Evolutionary conservation across 2,888 invertebrate species (phyloP), one percentile per base, ranked within the genome.

Genomic region (Agrotis segetum): DNA sequence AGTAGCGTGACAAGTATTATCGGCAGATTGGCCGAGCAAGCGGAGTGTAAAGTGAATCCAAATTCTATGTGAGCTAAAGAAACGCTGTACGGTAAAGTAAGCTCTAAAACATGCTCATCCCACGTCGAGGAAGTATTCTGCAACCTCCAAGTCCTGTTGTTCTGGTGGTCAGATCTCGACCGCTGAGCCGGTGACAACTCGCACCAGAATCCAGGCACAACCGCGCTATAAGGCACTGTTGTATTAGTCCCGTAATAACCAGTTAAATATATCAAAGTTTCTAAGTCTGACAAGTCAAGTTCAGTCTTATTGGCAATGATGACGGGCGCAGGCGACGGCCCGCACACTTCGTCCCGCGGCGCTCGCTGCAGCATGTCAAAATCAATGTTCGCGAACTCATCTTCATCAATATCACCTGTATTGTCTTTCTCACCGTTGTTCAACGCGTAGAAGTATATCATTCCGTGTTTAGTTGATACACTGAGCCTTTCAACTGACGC

Each of bases 131-230:
- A 97, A 84, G 98, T 98, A 82, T 98, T 98, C 89, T 99, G 98
- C 40, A 99, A 96, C 66, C 99, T 97, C 99, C 99, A 99, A 0
- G 98, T 98, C 81, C 98, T 97, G 7, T 98, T 98, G 87, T 98
- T 98, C 88, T 98, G 99, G 1, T 99, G 98, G 91, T 99, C 98
- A 50, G 98, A 97, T 21, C 99, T 96, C 85, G 99, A 98, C 71
- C 99, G 97, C 90, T 99, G 99, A 7, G 99, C 98, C 80, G 99
- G 99, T 85, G 99, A 98, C 87, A 99, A 97, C 92, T 99, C 99
- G 81, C 98, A 98, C 99, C 99, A 99, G 92, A 99, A 99, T 5
- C 98, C 98, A 0, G 99, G 99, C 4, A 99, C 98, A 19, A 98
- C 99, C 0, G 99, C 98, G 66, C 98, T 97, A 91, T 98, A 99